A percentile compares a stretch with the other conserved stretches of the same genome.
Conservation (phyloP, 2,797 vertebrate genomes). For the Smutsia gigantea region DNA sequence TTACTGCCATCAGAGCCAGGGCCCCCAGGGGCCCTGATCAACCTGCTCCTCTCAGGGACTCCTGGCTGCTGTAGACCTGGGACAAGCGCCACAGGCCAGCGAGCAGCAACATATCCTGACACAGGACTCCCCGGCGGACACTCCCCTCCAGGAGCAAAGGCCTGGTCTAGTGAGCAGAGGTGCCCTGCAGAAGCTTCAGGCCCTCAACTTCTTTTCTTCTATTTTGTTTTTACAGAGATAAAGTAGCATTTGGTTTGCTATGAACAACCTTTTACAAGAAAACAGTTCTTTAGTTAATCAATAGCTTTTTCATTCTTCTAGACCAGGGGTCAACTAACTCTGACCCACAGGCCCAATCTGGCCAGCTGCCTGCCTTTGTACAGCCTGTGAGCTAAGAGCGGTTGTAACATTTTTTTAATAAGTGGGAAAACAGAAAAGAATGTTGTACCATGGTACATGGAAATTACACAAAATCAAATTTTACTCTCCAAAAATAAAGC, state of each 20-base stretch:
- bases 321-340: neutral
- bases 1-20: neutral
- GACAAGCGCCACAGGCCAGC: neutral
- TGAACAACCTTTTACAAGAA: neutral
- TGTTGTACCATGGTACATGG: neutral
- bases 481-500: neutral
- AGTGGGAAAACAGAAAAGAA: neutral
- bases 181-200: neutral
- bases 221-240: neutral
- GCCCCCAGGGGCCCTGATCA: neutral
- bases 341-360: neutral
- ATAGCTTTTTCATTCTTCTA: neutral
- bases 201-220: neutral
- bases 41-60: neutral
- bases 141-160: neutral
- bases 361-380: neutral
- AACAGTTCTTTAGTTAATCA: neutral
- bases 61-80: neutral
- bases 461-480: constrained; percentile 1
- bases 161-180: neutral
- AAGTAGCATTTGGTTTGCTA: neutral
- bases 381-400: neutral
- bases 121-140: neutral
- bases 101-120: neutral
- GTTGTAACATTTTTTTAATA: neutral